Evolutionary conservation across 1,140 invertebrate genomes (phyloP).

Genomic region (Temnothorax curvispinosus): DNA sequence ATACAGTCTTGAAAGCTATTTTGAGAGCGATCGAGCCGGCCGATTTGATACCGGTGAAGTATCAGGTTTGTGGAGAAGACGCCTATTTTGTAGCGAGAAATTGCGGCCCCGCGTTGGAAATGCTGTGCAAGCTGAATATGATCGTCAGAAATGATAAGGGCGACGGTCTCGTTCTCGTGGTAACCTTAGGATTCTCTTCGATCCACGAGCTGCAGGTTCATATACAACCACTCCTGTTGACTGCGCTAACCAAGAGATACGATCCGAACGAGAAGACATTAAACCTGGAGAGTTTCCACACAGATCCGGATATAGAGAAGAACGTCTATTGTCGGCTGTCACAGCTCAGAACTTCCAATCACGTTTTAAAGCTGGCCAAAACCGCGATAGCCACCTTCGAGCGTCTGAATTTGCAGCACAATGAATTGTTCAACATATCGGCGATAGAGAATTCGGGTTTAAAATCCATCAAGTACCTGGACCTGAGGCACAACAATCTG

Average conservation of each 20-base stretch:
- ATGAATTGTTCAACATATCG: constrained; percentile 81
- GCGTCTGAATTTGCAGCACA: constrained; percentile 82
- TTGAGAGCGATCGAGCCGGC: constrained; percentile 84
- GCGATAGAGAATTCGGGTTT: constrained; percentile 80
- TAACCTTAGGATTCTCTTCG: constrained; percentile 83
- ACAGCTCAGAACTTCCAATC: constrained; percentile 83
- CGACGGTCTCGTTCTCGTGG: constrained; percentile 81
- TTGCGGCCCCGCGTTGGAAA: constrained; percentile 84
- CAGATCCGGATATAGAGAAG: constrained; percentile 84
- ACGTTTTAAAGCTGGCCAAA: constrained; percentile 84
- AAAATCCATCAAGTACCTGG: constrained; percentile 79
- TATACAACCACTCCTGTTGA: constrained; percentile 82
- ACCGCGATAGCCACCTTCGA: constrained; percentile 78
- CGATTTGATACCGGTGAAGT: constrained; percentile 86
- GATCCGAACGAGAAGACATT: constrained; percentile 78
- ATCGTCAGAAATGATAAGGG: constrained; percentile 81
- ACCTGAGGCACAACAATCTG: constrained; percentile 85
- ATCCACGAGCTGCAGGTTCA: constrained; percentile 85
- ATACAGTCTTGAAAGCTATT: constrained; percentile 84
- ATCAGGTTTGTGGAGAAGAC: constrained; percentile 79
- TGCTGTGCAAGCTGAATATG: constrained; percentile 84
- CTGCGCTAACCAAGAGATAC: constrained; percentile 82
- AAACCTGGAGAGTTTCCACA: constrained; percentile 83
- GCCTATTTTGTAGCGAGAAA: constrained; percentile 85
- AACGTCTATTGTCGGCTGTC: constrained; percentile 84